These are phyloP conservation scores for Norana najaformis DNA, from an alignment of 2,888 invertebrate genomes.

Conservation along the genomic window DNA sequence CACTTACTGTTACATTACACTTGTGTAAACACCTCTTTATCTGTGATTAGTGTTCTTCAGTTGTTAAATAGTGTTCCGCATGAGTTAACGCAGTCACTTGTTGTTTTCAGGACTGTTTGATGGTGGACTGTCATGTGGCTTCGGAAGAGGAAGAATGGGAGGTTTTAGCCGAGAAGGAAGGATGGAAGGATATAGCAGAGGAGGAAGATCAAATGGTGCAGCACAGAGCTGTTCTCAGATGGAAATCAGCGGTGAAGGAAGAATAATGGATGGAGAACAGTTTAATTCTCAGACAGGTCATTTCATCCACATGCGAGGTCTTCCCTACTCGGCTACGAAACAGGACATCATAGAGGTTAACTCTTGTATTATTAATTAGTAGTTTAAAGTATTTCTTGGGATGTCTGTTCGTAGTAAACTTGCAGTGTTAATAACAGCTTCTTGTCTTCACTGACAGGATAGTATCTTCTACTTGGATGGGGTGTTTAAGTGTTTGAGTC, in stretches of 20 bases:
- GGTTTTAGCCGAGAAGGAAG: slow-evolving; percentile 44
- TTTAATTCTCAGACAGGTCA: slow-evolving; percentile 59
- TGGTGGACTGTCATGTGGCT: neutral
- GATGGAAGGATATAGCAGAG: neutral
- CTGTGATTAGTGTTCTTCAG: neutral
- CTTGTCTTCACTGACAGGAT: neutral
- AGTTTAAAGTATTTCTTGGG: neutral
- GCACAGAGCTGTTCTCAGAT: neutral
- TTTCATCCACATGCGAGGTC: slow-evolving; percentile 80
- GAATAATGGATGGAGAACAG: slow-evolving; percentile 34
- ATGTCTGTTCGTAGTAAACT: neutral
- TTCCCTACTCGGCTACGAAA: slow-evolving; percentile 83
- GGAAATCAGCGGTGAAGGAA: slow-evolving; percentile 51
- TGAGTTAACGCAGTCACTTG: neutral
- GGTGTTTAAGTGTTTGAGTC: too few relatives aligned
- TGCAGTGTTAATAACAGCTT: neutral
- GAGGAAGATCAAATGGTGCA: neutral
- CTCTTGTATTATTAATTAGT: slow-evolving; percentile 51
- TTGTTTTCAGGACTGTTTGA: neutral
- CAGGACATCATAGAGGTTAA: slow-evolving; percentile 66
- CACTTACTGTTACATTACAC: neutral
- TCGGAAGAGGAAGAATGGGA: neutral
- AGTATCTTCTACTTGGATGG: neutral
- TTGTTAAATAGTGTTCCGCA: neutral
- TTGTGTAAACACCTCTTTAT: neutral